A percentile compares a stretch with the other conserved stretches of the same genome.
Conservation (phyloP, 2,113 vertebrate species). For the Zosterops japonicus region DNA sequence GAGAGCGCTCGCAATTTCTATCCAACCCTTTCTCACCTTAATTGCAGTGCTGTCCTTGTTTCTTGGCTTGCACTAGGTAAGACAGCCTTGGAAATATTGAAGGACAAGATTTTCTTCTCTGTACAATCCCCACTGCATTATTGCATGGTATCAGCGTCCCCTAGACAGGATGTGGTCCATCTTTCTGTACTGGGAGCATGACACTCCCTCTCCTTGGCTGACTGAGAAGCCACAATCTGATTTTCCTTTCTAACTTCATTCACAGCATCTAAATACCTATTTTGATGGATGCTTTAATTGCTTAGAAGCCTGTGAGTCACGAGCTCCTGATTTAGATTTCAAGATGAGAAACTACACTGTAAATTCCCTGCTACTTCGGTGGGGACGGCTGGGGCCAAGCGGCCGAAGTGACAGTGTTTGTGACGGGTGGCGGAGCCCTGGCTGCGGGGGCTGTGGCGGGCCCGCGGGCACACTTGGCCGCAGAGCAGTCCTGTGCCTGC, state of each 20-base stretch:
- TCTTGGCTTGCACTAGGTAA: neutral
- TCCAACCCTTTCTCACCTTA: neutral
- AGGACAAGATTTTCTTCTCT: neutral
- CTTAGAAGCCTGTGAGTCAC: neutral
- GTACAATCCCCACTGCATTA: neutral
- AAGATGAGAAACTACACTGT: neutral
- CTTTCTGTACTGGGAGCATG: fast-evolving
- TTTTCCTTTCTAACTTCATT: neutral
- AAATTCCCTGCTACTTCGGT: neutral
- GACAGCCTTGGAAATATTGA: neutral
- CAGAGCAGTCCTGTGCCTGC: neutral
- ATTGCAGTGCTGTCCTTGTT: neutral
- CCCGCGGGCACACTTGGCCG: neutral
- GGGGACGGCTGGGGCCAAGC: neutral
- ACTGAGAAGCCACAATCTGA: neutral
- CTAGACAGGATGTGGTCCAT: neutral
- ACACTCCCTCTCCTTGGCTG: neutral
- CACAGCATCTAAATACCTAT: neutral
- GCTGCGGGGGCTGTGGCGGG: neutral
- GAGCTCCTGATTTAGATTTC: neutral
- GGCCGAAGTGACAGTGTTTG: fast-evolving
- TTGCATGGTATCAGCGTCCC: too few species aligned
- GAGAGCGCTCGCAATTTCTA: neutral
- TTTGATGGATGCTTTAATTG: neutral
- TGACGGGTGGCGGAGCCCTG: neutral